A percentile compares a stretch with the other conserved stretches of the same genome.
phyloP scores from a whole-genome alignment of 2,888 invertebrate species.

The Piscicola geometra region DNA sequence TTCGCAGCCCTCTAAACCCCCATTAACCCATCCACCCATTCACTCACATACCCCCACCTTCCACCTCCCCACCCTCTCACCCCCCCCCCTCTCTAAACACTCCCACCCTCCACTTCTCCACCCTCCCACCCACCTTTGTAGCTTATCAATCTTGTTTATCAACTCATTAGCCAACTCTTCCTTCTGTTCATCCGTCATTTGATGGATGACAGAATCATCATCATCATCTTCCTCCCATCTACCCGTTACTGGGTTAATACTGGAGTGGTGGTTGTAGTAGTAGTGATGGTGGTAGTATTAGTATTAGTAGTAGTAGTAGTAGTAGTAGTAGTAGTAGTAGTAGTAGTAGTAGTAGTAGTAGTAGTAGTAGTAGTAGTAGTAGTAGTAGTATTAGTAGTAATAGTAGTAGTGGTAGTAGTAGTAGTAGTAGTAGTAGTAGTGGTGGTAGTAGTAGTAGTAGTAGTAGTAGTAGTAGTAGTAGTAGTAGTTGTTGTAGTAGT shows the following conservation, averaged over 20 bases:
- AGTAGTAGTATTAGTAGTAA: constrained; percentile 30
- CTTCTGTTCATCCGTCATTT: too few relatives aligned
- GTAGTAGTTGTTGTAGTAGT: constrained; percentile 30
- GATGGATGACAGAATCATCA: too few relatives aligned
- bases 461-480: constrained; percentile 32
- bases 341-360: constrained; percentile 32
- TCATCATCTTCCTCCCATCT: constrained; percentile 80
- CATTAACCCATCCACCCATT: too few relatives aligned
- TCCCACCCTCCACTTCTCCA: too few relatives aligned
- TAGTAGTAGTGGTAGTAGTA: constrained; percentile 28
- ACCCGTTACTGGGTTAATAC: constrained; percentile 54
- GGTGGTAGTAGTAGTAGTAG: constrained; percentile 30
- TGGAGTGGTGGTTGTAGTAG: constrained; percentile 40
- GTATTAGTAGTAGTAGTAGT: constrained; percentile 24
- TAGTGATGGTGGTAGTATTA: constrained; percentile 26
- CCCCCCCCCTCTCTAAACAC: too few relatives aligned
- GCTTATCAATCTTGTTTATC: too few relatives aligned
- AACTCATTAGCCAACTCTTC: too few relatives aligned
- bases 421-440: constrained; percentile 27
- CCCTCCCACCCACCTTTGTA: too few relatives aligned
- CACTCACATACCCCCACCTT: too few relatives aligned
- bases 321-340: constrained; percentile 31
- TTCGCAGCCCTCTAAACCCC: too few relatives aligned
- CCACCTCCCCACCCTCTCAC: too few relatives aligned
- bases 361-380: constrained; percentile 32